Percentiles rank a stretch among this genome's conserved stretches.
Evolutionary conservation across 2,888 invertebrate species (phyloP).

Genomic region (Dynastes maya): DNA sequence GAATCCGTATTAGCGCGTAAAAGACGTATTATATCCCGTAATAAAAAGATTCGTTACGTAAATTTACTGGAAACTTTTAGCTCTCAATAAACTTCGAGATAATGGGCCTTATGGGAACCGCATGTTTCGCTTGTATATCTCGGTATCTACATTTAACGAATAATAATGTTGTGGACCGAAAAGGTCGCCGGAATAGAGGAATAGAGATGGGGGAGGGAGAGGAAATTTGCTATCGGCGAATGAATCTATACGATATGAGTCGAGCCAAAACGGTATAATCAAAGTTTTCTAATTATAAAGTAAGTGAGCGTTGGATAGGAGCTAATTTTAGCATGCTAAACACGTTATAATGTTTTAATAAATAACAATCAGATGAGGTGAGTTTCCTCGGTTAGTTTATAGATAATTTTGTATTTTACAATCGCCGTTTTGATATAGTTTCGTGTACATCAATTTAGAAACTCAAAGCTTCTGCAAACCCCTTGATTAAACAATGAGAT

Average conservation of each 20-base stretch:
- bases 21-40: slow-evolving; percentile 7
- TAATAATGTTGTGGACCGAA: slow-evolving; percentile 2
- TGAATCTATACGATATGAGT: background rate
- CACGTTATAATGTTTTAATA: slow-evolving; percentile 14
- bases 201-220: background rate
- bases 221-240: slow-evolving; percentile 7
- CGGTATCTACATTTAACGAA: slow-evolving; percentile 18
- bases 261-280: slow-evolving; percentile 8
- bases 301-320: background rate
- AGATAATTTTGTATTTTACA: too few relatives aligned
- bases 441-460: too few relatives aligned
- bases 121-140: background rate
- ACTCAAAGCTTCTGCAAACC: too few relatives aligned
- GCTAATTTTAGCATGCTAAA: slow-evolving; percentile 6
- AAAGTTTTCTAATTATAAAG: slow-evolving; percentile 29
- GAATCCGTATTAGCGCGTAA: background rate
- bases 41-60: slow-evolving; percentile 19
- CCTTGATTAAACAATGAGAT: too few relatives aligned
- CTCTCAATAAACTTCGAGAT: slow-evolving; percentile 25
- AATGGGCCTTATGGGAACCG: background rate
- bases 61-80: background rate
- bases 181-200: too few relatives aligned
- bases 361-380: slow-evolving; percentile 8
- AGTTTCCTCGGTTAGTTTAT: background rate
- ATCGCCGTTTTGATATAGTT: too few relatives aligned